phyloP scores from a whole-genome alignment of 1,140 invertebrate species.

The Drepana arcuata region DNA sequence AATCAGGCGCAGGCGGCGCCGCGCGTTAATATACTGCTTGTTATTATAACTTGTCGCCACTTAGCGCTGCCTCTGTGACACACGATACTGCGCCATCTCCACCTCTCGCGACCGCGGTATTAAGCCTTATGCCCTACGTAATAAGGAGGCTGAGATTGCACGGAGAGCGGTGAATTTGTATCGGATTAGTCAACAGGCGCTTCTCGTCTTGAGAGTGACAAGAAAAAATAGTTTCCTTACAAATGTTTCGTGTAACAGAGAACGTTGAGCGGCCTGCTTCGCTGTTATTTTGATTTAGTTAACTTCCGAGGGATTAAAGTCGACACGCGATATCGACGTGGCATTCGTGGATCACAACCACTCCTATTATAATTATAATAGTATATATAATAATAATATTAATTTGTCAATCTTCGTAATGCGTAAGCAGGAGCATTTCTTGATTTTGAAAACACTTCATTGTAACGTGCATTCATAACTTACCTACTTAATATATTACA shows the following conservation, averaged over 20 bases:
- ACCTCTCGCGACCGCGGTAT: constrained; percentile 1
- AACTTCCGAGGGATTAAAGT: too few species aligned
- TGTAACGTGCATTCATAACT: too few species aligned
- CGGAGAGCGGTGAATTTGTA: background rate
- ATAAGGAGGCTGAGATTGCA: background rate
- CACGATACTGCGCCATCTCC: constrained; percentile 20
- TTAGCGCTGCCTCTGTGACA: constrained; percentile 40
- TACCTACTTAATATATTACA: too few species aligned
- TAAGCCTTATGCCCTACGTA: constrained; percentile 4
- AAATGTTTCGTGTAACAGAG: constrained; percentile 28
- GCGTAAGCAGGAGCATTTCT: too few species aligned
- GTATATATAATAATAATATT: too few species aligned
- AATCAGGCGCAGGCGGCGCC: too few species aligned
- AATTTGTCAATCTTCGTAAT: too few species aligned
- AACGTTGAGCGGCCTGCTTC: constrained; percentile 19
- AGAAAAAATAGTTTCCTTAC: constrained; percentile 34
- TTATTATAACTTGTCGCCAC: constrained; percentile 52
- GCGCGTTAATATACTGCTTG: constrained; percentile 25
- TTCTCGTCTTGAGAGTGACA: constrained; percentile 21
- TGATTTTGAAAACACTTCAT: too few species aligned
- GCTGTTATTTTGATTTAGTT: constrained; percentile 18
- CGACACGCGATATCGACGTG: too few species aligned
- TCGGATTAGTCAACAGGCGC: constrained; percentile 25
- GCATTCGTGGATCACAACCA: too few species aligned
- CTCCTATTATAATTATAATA: too few species aligned